Percentiles rank a stretch among this genome's conserved stretches.
Conservation (phyloP, 30 jellyfish, hydroid and myxozoan species). For the Aurelia aurita complex sp. Pacific region DNA sequence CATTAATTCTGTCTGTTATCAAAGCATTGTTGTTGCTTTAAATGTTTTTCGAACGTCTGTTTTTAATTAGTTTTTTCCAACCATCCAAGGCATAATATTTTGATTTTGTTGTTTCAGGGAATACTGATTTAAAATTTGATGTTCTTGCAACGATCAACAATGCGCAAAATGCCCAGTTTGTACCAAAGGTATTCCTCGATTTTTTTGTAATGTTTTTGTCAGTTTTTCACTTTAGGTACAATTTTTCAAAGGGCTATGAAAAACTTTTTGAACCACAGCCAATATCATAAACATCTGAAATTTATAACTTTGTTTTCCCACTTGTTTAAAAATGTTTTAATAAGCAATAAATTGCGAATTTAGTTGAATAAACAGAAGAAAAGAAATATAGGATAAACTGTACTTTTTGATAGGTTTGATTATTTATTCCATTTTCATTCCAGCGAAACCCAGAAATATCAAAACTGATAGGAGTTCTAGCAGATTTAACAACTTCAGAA, state of each 20-base stretch:
- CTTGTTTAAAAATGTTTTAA: no score
- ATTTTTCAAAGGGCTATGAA: no score
- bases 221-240: no score
- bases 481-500: background rate
- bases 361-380: no score
- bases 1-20: background rate
- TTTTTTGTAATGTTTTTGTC: background rate
- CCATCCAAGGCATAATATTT: no score
- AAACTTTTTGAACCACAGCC: no score
- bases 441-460: slow-evolving; percentile 32
- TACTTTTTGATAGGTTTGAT: no score
- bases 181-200: slow-evolving; percentile 17
- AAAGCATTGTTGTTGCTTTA: background rate
- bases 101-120: slow-evolving; percentile 4
- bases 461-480: slow-evolving; percentile 7
- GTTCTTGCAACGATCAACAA: slow-evolving; percentile 14
- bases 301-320: no score
- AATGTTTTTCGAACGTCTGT: background rate
- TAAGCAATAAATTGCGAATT: no score
- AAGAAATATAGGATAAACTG: no score
- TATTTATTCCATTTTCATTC: background rate
- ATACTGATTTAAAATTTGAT: slow-evolving; percentile 25
- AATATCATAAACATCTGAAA: no score
- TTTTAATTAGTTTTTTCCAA: no score
- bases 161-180: slow-evolving; percentile 39